Base-by-base conservation (phyloP, 1,140 invertebrate genomes). In the Scaptomyza pallida region DNA sequence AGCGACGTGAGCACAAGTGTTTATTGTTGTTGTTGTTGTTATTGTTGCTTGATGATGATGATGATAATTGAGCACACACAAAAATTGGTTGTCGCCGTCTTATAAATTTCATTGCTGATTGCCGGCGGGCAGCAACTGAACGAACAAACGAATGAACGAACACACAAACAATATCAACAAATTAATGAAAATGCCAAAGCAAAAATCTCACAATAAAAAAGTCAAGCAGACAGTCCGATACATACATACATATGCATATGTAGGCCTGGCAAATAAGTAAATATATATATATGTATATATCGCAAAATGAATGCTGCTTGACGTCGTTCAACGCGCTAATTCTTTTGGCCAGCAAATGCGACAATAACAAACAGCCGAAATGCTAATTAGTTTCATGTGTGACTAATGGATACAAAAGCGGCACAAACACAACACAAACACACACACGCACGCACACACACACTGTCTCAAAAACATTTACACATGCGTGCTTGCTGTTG, bases 361-460 rank as follows among this genome's bases (percentile, higher is more conserved):
- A 88, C 83, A 89, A 89, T 89, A 89, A 83, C 83, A 88, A 83
- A 88, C 83, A 88, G 75, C 71, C 78, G 79, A 89, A 88, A 88
- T 89, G 86, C 86, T 89, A 89, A 89, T 89, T 89, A 89, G 86
- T 89, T 89, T 89, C 86, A 89, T 89, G 86, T 89, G 83, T 89
- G 86, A 89, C 86, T 89, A 89, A 89, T 89, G 86, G 80, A 81
- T 73, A 78, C 71, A 77, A 75, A 85, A 85, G 77, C 80, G 73
- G 79, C 80, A 79, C 77, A 77, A 17, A 68, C 64, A 81, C 55
- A 65, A 37, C 50, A 62, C 16, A 52, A 33, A 54, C 45, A 41
- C 43, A 43, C 44, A 56, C 47, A 50, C 17, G 21, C 12, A 50
- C 47, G 59, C 21, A 65, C 48, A 50, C 50, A 57, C 59, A 9